Evolutionary conservation across 2,113 vertebrate species (phyloP).

Genomic region (Cyanistes caeruleus): DNA sequence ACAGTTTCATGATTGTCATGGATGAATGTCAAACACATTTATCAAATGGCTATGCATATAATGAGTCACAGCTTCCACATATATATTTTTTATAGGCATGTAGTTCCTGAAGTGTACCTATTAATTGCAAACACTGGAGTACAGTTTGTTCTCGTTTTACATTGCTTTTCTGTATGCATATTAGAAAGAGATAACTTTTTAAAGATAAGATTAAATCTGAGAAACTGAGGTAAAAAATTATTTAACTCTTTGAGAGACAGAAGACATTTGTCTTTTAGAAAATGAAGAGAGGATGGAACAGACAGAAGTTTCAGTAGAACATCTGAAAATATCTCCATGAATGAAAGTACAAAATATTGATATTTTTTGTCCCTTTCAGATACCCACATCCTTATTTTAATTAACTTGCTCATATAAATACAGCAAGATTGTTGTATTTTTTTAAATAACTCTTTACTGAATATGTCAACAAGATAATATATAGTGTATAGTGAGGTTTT

Average conservation of each 20-base stretch:
- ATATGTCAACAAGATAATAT: conserved; percentile 79
- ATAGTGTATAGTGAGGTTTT: conserved; percentile 76
- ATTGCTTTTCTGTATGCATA: not conserved
- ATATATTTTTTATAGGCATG: not conserved
- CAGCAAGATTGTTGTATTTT: conserved; percentile 59
- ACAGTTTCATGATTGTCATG: not conserved
- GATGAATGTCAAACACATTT: not conserved
- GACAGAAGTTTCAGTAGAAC: not conserved
- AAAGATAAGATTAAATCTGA: not conserved
- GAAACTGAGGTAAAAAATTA: not conserved
- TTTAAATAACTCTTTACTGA: conserved; percentile 82
- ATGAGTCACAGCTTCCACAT: not conserved
- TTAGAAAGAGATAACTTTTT: not conserved
- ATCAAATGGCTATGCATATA: not conserved
- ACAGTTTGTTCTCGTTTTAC: not conserved
- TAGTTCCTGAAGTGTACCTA: not conserved
- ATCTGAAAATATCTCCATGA: not conserved
- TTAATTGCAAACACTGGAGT: not conserved
- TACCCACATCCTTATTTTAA: not conserved
- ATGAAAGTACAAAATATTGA: not conserved
- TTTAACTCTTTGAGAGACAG: not conserved
- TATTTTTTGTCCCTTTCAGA: not conserved
- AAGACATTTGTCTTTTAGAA: not conserved
- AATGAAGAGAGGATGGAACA: not conserved
- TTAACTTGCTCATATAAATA: conserved; percentile 72